Evolutionary conservation across 35 echinoderm and acorn worm genomes (phyloP), one percentile per base, ranked within the genome.

Genomic region (Ophioderma brevispina): DNA sequence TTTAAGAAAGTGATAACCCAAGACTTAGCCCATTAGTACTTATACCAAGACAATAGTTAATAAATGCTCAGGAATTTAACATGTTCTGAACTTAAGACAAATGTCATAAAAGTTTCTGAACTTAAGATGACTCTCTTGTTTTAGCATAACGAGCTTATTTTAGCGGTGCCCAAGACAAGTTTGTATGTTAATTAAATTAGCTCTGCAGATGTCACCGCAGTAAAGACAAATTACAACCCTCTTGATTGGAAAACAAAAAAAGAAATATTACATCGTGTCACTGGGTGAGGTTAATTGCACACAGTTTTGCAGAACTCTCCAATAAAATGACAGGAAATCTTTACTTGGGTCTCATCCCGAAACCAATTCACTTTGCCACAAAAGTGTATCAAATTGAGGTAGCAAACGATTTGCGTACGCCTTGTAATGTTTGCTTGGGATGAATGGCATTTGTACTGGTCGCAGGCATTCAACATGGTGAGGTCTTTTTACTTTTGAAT

Each of bases 401-500:
- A 4, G 59, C 59, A 70, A 70, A 70, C n/a, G 59, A 70, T 70
- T 46, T 70, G 59, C 59, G 28, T 70, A 15, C 1, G 10, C n/a
- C 1, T 8, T 70, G 59, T 70, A 70, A 70, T 70, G n/a, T 70
- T 70, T 70, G 59, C 15, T 70, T 25, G 1, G 10, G 1, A 4
- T 70, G 59, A 70, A 70, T 70, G n/a, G 59, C 23, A 30, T 70
- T 70, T 70, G 59, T 70, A 70, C 59, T 70, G 59, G 59, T 70
- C 59, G 59, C 23, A 25, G 28, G 10, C 59, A 70, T 70, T 70
- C 17, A 70, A 25, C 59, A 70, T 15, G 59, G 59, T 70, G 59
- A 70, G 59, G 59, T 70, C 59, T 70, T 70, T 70, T 70, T 70
- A 70, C 59, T 70, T 70, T 70, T 70, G 59, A 70, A 70, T 70